Percentiles rank a stretch among this genome's conserved stretches.
Conservation (phyloP, 2,113 vertebrate genomes). For the Synchiropus splendidus region DNA sequence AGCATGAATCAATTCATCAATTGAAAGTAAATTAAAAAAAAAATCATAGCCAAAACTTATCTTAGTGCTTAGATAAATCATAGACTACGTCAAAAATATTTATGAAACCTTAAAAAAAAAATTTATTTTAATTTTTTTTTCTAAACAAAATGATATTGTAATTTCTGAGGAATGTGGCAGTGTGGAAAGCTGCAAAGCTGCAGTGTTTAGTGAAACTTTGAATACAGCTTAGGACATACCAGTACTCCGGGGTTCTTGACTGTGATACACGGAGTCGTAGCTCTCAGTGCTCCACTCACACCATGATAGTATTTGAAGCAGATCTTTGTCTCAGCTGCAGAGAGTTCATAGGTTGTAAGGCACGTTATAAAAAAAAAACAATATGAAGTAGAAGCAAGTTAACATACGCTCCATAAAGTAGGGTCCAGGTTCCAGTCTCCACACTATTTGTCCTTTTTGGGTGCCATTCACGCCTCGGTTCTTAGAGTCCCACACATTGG, state of each 20-base stretch:
- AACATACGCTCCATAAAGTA: slow-evolving; percentile 85
- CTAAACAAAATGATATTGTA: too few relatives aligned
- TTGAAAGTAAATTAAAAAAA: too few relatives aligned
- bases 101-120: too few relatives aligned
- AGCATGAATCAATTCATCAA: too few relatives aligned
- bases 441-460: slow-evolving; percentile 90
- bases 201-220: too few relatives aligned
- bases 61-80: too few relatives aligned
- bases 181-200: too few relatives aligned
- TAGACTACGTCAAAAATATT: too few relatives aligned
- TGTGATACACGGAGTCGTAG: slow-evolving; percentile 92
- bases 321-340: slow-evolving; percentile 90
- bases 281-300: slow-evolving; percentile 87
- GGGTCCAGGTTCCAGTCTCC: slow-evolving; percentile 87
- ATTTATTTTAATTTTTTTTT: too few relatives aligned
- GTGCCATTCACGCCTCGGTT: slow-evolving; percentile 94
- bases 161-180: too few relatives aligned
- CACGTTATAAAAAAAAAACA: too few relatives aligned
- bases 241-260: slow-evolving; percentile 88
- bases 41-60: too few relatives aligned
- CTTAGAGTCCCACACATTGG: slow-evolving; percentile 99
- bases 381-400: background rate
- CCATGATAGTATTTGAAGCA: slow-evolving; percentile 98
- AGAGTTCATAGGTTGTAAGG: slow-evolving; percentile 26
- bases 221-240: slow-evolving; percentile 68